Evolutionary conservation across 2,888 invertebrate genomes (phyloP).

Genomic region (Keiferia lycopersicella): DNA sequence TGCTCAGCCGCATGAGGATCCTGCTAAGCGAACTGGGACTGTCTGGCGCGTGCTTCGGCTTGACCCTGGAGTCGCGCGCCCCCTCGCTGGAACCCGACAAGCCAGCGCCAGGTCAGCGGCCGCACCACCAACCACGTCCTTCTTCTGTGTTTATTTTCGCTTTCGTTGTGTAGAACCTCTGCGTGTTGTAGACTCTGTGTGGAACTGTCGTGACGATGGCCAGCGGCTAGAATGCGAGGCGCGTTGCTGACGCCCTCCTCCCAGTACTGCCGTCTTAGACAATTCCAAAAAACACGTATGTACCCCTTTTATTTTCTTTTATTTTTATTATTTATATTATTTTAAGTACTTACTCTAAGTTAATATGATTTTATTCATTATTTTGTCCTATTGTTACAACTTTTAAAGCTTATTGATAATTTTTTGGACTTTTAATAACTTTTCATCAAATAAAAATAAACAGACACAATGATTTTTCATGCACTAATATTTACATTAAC

Average conservation of each 20-base stretch:
- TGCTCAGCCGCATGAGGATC: conserved; percentile 81
- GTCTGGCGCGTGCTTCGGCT: conserved; percentile 78
- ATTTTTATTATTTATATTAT: conserved; percentile 38
- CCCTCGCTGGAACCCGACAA: conserved; percentile 74
- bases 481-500: no score
- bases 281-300: conserved; percentile 76
- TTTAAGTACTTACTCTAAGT: conserved; percentile 11
- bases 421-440: not conserved
- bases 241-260: conserved; percentile 80
- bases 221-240: conserved; percentile 81
- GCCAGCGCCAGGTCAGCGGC: conserved; percentile 81
- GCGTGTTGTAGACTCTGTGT: conserved; percentile 76
- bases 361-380: not conserved
- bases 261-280: conserved; percentile 76
- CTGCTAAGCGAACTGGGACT: conserved; percentile 80
- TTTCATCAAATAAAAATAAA: not conserved
- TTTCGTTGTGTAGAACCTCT: conserved; percentile 80
- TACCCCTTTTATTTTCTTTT: conserved; percentile 69
- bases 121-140: conserved; percentile 69
- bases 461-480: not conserved
- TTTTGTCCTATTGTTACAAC: not conserved
- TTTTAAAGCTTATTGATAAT: not conserved
- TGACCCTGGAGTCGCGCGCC: conserved; percentile 78
- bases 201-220: conserved; percentile 79
- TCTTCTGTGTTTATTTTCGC: conserved; percentile 80